A percentile compares a stretch with the other conserved stretches of the same genome.
Conservation (phyloP, 2,888 invertebrate species). For the Amphipoea lucens region DNA sequence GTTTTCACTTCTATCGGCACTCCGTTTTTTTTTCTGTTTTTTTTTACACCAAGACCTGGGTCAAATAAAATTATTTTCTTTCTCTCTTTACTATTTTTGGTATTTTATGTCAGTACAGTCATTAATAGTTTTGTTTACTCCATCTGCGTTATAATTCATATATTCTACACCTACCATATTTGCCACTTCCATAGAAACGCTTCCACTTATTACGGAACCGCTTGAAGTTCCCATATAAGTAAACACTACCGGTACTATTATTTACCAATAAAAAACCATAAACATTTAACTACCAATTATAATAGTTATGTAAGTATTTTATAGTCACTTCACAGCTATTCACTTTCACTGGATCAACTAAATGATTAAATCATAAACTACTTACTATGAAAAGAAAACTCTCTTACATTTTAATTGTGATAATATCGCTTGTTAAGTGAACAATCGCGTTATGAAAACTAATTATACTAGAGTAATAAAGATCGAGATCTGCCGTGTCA, state of each 20-base stretch:
- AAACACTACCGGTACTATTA: neutral
- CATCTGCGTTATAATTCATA: too few relatives aligned
- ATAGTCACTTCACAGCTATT: slow-evolving; percentile 33
- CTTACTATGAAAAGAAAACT: slow-evolving; percentile 39
- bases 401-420: slow-evolving; percentile 44
- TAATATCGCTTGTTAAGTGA: slow-evolving; percentile 41
- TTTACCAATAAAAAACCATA: slow-evolving; percentile 11
- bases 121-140: neutral
- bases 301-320: neutral
- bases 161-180: neutral
- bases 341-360: slow-evolving; percentile 49
- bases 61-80: too few relatives aligned
- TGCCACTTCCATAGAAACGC: neutral
- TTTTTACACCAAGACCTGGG: too few relatives aligned
- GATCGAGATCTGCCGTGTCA: slow-evolving; percentile 5
- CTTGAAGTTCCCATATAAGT: neutral
- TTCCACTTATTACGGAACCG: neutral
- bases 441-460: slow-evolving; percentile 38
- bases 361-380: slow-evolving; percentile 30
- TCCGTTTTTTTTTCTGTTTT: too few relatives aligned
- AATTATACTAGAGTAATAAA: slow-evolving; percentile 35
- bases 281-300: slow-evolving; percentile 5
- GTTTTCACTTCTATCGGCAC: too few relatives aligned
- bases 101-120: too few relatives aligned
- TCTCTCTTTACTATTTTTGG: too few relatives aligned